phyloP scores from a whole-genome alignment of 2,797 vertebrate species.

The Aeoliscus strigatus region DNA sequence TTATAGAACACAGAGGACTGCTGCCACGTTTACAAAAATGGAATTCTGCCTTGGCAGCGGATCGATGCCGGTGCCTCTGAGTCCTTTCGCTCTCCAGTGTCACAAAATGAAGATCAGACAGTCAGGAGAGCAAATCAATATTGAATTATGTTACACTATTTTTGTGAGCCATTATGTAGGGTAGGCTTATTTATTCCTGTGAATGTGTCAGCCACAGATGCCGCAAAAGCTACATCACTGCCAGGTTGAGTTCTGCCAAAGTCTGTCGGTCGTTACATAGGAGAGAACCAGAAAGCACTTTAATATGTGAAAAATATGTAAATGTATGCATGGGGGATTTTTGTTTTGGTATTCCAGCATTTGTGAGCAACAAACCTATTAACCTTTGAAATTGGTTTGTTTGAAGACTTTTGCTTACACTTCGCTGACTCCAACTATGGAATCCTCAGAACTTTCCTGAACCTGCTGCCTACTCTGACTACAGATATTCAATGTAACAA shows the following conservation, averaged over 20 bases:
- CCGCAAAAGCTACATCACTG: slow-evolving; percentile 5
- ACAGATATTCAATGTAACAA: slow-evolving; percentile 10
- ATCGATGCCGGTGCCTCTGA: slow-evolving; percentile 55
- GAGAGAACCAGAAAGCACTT: no score
- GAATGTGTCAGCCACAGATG: slow-evolving; percentile 17
- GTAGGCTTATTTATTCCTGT: slow-evolving; percentile 58
- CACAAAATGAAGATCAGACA: slow-evolving; percentile 54
- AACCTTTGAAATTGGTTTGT: slow-evolving; percentile 28
- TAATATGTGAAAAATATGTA: no score
- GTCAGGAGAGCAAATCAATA: slow-evolving; percentile 67
- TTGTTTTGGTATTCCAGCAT: slow-evolving; percentile 7
- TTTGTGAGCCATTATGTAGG: slow-evolving; percentile 60
- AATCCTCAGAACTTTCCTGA: slow-evolving; percentile 26
- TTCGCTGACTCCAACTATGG: slow-evolving; percentile 28
- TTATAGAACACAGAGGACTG: slow-evolving; percentile 20
- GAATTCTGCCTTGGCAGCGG: slow-evolving; percentile 43
- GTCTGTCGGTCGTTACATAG: no score
- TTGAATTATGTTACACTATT: slow-evolving; percentile 73
- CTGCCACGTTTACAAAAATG: slow-evolving; percentile 46
- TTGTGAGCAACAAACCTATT: slow-evolving; percentile 32
- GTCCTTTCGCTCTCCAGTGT: slow-evolving; percentile 36
- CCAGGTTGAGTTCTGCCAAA: slow-evolving; percentile 8
- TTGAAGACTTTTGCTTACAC: slow-evolving; percentile 22
- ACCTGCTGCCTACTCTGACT: slow-evolving; percentile 16
- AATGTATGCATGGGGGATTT: slow-evolving; percentile 13